Evolutionary conservation across 2,888 invertebrate genomes (phyloP).

Genomic region (Automeris io): DNA sequence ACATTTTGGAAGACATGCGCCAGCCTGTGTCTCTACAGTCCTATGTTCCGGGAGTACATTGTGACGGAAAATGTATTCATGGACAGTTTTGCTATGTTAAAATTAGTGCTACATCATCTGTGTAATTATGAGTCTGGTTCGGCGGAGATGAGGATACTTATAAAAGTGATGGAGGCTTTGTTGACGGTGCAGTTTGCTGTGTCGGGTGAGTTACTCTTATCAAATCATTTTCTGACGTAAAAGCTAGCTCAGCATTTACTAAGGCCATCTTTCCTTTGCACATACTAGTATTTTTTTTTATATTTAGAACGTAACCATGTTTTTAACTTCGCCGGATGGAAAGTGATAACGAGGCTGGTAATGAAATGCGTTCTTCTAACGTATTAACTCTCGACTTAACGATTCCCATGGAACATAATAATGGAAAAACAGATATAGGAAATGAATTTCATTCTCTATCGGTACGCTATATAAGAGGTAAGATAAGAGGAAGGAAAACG

Average conservation of each 20-base stretch:
- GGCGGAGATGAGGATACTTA: slow-evolving; percentile 40
- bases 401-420: too few relatives aligned
- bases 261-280: too few relatives aligned
- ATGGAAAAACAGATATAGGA: too few relatives aligned
- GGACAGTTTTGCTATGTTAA: slow-evolving; percentile 55
- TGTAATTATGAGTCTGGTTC: slow-evolving; percentile 27
- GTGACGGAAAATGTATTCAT: slow-evolving; percentile 48
- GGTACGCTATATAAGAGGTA: too few relatives aligned
- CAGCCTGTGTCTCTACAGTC: slow-evolving; percentile 72
- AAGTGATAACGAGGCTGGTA: too few relatives aligned
- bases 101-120: slow-evolving; percentile 45
- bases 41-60: slow-evolving; percentile 66
- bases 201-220: slow-evolving; percentile 42
- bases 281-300: too few relatives aligned
- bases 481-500: too few relatives aligned
- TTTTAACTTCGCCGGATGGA: too few relatives aligned
- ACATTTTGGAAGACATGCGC: slow-evolving; percentile 74
- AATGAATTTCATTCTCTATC: too few relatives aligned
- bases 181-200: slow-evolving; percentile 63
- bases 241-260: background rate
- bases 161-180: slow-evolving; percentile 59
- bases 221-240: background rate
- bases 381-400: too few relatives aligned
- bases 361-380: too few relatives aligned
- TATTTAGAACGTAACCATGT: too few relatives aligned